Evolutionary conservation across 2,888 invertebrate species (phyloP).

Genomic region (Caenorhabditis virilis): DNA sequence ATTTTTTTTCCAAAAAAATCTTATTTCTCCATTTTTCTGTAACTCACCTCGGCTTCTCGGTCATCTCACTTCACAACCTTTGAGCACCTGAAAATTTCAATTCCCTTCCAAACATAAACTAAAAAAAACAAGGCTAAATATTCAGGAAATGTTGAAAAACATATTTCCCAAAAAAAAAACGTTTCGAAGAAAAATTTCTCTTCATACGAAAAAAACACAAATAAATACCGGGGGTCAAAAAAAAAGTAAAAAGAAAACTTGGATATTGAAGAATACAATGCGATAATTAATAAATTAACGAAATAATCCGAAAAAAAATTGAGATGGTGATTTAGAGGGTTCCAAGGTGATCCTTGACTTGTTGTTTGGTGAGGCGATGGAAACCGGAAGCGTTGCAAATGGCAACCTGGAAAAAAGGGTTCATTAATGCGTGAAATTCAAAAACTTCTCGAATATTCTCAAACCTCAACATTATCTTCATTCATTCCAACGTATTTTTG

Average conservation of each 20-base stretch:
- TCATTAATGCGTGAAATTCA: neutral
- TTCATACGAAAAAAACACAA: slow-evolving; percentile 12
- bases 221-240: slow-evolving; percentile 1
- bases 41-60: neutral
- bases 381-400: slow-evolving; percentile 79
- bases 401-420: slow-evolving; percentile 77
- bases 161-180: no score
- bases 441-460: no score
- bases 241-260: slow-evolving; percentile 3
- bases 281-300: slow-evolving; percentile 27
- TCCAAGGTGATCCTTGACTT: slow-evolving; percentile 94
- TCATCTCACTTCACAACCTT: no score
- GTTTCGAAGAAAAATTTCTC: neutral
- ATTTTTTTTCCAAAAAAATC: no score
- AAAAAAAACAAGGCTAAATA: no score
- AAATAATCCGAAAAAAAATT: slow-evolving; percentile 1
- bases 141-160: no score
- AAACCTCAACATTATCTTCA: slow-evolving; percentile 96
- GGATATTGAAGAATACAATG: slow-evolving; percentile 7
- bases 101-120: no score
- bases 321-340: slow-evolving; percentile 74
- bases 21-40: no score
- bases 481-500: slow-evolving; percentile 99
- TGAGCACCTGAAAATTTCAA: no score
- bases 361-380: slow-evolving; percentile 84